Evolutionary conservation across 1,140 invertebrate genomes (phyloP).

Genomic region (Leptestheria dahalacensis): DNA sequence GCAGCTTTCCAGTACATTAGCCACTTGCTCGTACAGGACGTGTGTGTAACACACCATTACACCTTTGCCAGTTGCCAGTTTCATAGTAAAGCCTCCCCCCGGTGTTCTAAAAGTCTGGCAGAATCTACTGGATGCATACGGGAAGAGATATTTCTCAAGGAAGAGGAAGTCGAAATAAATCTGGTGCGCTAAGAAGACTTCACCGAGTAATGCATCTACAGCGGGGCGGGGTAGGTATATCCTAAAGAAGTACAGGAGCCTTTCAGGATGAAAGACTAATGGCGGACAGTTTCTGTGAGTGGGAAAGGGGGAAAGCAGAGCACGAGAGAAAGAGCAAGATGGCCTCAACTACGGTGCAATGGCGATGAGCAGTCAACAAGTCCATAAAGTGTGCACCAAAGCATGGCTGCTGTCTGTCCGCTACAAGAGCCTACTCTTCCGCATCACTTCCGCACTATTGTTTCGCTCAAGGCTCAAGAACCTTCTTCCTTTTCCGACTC

Average conservation of each 20-base stretch:
- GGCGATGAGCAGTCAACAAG: neutral
- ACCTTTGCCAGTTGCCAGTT: constrained; percentile 6
- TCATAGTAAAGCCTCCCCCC: too few species aligned
- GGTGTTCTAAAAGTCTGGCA: too few species aligned
- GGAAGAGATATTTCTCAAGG: too few species aligned
- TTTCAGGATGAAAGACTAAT: neutral
- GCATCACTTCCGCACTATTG: neutral
- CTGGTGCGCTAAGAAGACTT: too few species aligned
- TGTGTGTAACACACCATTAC: constrained; percentile 13
- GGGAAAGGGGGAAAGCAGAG: neutral
- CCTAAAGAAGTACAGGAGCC: too few species aligned
- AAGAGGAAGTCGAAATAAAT: too few species aligned
- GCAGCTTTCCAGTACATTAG: neutral
- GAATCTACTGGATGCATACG: too few species aligned
- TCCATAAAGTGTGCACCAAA: neutral
- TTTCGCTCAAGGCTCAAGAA: neutral
- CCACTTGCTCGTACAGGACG: neutral
- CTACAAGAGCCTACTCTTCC: neutral
- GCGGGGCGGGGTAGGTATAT: too few species aligned
- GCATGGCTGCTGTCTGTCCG: neutral
- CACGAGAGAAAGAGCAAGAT: neutral
- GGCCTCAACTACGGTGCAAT: neutral
- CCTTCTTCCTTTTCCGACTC: neutral
- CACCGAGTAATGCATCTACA: too few species aligned
- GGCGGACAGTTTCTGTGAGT: neutral